phyloP scores from a whole-genome alignment of 2,888 invertebrate genomes.

The Drosophila nigricruria region DNA sequence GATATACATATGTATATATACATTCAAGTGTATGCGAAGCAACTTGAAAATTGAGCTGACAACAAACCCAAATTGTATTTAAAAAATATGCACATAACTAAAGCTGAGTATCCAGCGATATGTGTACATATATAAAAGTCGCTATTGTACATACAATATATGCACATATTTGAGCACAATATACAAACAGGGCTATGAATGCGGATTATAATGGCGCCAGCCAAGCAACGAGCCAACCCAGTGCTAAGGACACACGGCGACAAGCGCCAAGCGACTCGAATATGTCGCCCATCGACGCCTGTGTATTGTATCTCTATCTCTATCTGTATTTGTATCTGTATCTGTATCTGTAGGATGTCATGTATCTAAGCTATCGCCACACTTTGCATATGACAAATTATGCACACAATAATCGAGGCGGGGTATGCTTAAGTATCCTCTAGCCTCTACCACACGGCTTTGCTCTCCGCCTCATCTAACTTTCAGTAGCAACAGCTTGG shows the following conservation, averaged over 20 bases:
- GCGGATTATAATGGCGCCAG: conserved; percentile 70
- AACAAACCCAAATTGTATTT: conserved; percentile 78
- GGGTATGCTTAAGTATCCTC: conserved; percentile 7
- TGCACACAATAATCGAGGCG: conserved; percentile 51
- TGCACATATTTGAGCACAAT: conserved; percentile 42
- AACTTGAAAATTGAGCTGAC: conserved; percentile 82
- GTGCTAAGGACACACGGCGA: conserved; percentile 41
- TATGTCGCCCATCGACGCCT: conserved; percentile 38
- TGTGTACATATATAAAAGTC: conserved; percentile 14
- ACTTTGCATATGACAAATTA: conserved; percentile 70
- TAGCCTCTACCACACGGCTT: neutral
- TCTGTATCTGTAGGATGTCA: conserved; percentile 7
- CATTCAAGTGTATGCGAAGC: conserved; percentile 39
- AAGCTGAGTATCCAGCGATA: conserved; percentile 57
- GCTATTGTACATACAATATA: conserved; percentile 41
- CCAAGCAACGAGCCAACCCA: conserved; percentile 9
- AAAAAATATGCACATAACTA: conserved; percentile 78
- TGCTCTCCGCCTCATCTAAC: neutral
- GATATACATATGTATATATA: conserved; percentile 15
- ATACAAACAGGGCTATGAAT: conserved; percentile 58
- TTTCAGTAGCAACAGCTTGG: conserved; percentile 31
- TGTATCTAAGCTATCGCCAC: conserved; percentile 36
- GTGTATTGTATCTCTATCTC: conserved; percentile 24
- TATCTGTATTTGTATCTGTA: conserved; percentile 1
- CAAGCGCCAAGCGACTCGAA: conserved; percentile 20